These are phyloP conservation scores for Gambusia yucatana DNA, from an alignment of 2,797 vertebrate genomes.

Conservation along the genomic window DNA sequence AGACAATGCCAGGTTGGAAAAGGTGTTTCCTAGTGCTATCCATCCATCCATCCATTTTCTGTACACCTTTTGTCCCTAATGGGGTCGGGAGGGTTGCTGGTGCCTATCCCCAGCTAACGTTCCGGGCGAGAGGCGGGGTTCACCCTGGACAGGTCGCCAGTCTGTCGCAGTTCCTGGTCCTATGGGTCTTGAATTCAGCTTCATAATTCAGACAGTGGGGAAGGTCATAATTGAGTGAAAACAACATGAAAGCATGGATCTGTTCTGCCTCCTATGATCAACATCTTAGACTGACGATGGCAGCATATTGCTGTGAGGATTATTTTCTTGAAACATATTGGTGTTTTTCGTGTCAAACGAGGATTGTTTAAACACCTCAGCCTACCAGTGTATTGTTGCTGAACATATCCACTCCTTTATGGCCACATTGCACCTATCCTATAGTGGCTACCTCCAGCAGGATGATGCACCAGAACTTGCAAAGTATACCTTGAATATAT, in stretches of 20 bases:
- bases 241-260: neutral
- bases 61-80: no score
- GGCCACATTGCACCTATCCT: neutral
- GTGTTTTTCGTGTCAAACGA: neutral
- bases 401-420: neutral
- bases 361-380: neutral
- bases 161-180: neutral
- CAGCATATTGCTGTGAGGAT: neutral
- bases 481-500: no score
- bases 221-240: neutral
- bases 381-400: neutral
- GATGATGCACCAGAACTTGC: neutral
- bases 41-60: no score
- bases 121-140: no score
- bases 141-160: no score
- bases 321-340: neutral
- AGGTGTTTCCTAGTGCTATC: neutral
- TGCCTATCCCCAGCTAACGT: no score
- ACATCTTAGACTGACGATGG: neutral
- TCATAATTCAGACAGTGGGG: neutral
- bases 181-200: neutral
- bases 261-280: neutral
- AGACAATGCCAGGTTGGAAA: neutral
- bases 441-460: neutral
- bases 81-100: no score